A percentile compares a stretch with the other conserved stretches of the same genome.
Evolutionary conservation across 1,140 invertebrate species (phyloP).

Genomic region (Colletes latitarsis): DNA sequence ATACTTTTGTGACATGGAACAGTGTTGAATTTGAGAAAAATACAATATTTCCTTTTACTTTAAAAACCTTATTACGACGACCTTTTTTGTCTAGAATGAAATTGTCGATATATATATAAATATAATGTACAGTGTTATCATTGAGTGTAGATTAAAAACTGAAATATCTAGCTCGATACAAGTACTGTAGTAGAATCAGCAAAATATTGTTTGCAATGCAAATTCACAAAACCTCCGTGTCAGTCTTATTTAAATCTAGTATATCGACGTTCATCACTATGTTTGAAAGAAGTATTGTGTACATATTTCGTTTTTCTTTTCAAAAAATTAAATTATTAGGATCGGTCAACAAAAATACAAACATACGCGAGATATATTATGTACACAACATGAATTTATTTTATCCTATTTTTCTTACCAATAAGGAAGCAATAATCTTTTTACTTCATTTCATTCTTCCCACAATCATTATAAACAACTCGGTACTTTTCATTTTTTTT

Average conservation of each 20-base stretch:
- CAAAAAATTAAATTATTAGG: conserved; percentile 53
- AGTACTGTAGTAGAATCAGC: conserved; percentile 38
- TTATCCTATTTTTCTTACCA: conserved; percentile 73
- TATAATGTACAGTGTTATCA: conserved; percentile 55
- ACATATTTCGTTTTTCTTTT: conserved; percentile 48
- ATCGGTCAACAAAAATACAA: conserved; percentile 61
- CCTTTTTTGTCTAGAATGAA: conserved; percentile 47
- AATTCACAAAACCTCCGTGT: conserved; percentile 54
- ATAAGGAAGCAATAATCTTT: conserved; percentile 77
- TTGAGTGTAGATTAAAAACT: conserved; percentile 46
- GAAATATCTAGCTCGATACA: conserved; percentile 16
- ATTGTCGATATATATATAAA: conserved; percentile 62
- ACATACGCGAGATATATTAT: conserved; percentile 66
- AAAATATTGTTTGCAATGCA: conserved; percentile 47
- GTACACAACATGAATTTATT: conserved; percentile 78
- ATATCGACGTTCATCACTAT: conserved; percentile 57
- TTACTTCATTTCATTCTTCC: conserved; percentile 66
- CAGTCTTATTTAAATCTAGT: conserved; percentile 67
- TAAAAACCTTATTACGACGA: conserved; percentile 56
- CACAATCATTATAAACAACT: conserved; percentile 66
- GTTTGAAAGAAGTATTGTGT: conserved; percentile 57
- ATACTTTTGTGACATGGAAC: conserved; percentile 61
- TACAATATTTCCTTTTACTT: conserved; percentile 59
- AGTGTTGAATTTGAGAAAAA: conserved; percentile 57
- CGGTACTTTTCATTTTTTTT: conserved; percentile 46